Conservation (phyloP, 2,797 vertebrate species). For the Epinephelus coioides region DNA sequence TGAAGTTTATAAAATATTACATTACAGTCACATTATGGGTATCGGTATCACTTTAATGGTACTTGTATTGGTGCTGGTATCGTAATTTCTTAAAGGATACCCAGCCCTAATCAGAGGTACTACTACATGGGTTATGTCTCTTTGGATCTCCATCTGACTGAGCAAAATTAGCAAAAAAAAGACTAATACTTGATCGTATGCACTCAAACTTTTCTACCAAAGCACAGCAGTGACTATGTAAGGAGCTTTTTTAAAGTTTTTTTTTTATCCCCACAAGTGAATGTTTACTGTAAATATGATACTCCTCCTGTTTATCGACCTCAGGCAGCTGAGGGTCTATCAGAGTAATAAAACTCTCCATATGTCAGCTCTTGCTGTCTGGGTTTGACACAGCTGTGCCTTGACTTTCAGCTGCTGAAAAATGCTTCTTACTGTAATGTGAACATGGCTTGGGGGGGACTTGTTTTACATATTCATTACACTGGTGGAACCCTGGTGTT, state of each 20-base stretch:
- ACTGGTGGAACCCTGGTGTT: not conserved
- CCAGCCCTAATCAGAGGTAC: too few species aligned
- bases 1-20: too few species aligned
- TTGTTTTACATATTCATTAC: constrained; percentile 13
- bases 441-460: not conserved
- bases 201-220: not conserved
- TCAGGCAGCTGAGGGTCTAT: constrained; percentile 3
- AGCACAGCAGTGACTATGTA: not conserved
- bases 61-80: too few species aligned
- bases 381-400: not conserved
- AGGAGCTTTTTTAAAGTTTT: not conserved
- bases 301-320: constrained; percentile 10
- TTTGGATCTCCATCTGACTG: not conserved
- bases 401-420: constrained; percentile 27
- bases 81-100: too few species aligned
- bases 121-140: not conserved
- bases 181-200: not conserved
- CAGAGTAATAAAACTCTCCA: constrained; percentile 13
- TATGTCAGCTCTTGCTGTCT: constrained; percentile 13
- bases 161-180: constrained; percentile 1
- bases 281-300: constrained; percentile 6
- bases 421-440: not conserved
- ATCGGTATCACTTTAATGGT: too few species aligned
- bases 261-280: constrained; percentile 12
- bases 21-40: too few species aligned